Percentiles rank a stretch among this genome's conserved stretches.
Conservation (phyloP, 2,113 vertebrate genomes). For the Thamnophis sirtalis region DNA sequence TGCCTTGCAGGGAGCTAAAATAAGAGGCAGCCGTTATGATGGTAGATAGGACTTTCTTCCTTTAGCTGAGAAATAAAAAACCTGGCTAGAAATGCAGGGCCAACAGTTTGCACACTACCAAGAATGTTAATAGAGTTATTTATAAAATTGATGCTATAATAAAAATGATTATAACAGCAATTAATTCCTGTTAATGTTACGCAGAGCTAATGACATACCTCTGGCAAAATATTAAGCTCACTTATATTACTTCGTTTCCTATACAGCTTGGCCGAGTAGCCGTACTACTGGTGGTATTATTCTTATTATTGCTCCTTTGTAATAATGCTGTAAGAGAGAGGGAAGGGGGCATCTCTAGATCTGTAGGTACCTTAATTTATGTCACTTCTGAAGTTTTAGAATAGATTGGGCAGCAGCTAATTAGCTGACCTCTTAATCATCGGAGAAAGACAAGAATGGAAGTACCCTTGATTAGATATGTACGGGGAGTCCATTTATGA, state of each 20-base stretch:
- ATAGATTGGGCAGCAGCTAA: background rate
- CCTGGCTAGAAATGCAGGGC: accelerated
- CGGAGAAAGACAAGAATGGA: background rate
- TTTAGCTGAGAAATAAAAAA: background rate
- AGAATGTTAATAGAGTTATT: constrained; percentile 24
- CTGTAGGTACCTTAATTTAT: background rate
- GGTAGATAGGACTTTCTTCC: background rate
- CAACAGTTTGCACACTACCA: background rate
- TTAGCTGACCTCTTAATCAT: background rate
- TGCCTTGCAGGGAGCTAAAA: background rate
- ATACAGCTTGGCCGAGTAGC: background rate
- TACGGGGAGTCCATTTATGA: too few species aligned
- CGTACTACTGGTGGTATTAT: background rate
- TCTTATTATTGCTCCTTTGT: background rate
- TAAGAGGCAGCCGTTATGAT: background rate
- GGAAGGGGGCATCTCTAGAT: background rate
- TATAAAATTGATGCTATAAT: background rate
- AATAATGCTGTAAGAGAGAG: background rate
- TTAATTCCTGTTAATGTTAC: background rate
- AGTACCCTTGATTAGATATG: background rate
- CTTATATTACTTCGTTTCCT: background rate
- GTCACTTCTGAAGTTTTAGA: background rate
- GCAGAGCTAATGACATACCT: constrained; percentile 16
- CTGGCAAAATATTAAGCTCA: background rate
- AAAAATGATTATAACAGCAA: constrained; percentile 32